A percentile compares a stretch with the other conserved stretches of the same genome.
These are phyloP conservation scores for Troides oblongomaculatus DNA, from an alignment of 2,888 invertebrate genomes.

Conservation along the genomic window DNA sequence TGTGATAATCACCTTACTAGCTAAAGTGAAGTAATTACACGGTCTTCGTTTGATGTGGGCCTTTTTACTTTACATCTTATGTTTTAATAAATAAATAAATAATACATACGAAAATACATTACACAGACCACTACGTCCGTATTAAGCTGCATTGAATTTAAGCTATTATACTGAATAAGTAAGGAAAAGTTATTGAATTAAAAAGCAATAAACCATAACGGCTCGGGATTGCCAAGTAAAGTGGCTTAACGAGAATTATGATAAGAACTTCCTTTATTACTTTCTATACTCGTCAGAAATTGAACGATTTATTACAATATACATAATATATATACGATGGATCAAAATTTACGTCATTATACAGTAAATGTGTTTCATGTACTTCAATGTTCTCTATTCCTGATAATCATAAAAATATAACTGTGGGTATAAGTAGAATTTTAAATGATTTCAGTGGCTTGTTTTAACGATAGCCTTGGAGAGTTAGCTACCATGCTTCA, in stretches of 20 bases:
- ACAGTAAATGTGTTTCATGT: background rate
- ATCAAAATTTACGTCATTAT: background rate
- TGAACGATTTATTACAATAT: slow-evolving; percentile 2
- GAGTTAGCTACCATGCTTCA: too few species aligned
- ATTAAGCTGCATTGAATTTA: slow-evolving; percentile 7
- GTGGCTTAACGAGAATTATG: slow-evolving; percentile 11
- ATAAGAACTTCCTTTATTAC: slow-evolving; percentile 19
- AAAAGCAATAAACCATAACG: slow-evolving; percentile 18
- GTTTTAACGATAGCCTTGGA: too few species aligned
- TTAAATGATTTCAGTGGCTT: too few species aligned
- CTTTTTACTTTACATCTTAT: background rate
- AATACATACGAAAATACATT: slow-evolving; percentile 18
- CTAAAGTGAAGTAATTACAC: background rate
- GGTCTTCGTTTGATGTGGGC: background rate
- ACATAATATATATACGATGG: background rate
- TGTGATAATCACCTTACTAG: too few species aligned
- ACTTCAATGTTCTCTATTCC: too few species aligned
- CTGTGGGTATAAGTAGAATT: too few species aligned
- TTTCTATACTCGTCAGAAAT: background rate
- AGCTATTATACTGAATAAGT: slow-evolving; percentile 5
- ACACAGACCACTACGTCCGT: background rate
- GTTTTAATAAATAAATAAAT: background rate
- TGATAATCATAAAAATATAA: too few species aligned
- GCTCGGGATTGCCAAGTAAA: background rate
- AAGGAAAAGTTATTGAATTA: slow-evolving; percentile 20